Percentiles rank a stretch among this genome's conserved stretches.
Evolutionary conservation across 1,140 invertebrate genomes (phyloP).

Genomic region (Neodiprion virginianus): DNA sequence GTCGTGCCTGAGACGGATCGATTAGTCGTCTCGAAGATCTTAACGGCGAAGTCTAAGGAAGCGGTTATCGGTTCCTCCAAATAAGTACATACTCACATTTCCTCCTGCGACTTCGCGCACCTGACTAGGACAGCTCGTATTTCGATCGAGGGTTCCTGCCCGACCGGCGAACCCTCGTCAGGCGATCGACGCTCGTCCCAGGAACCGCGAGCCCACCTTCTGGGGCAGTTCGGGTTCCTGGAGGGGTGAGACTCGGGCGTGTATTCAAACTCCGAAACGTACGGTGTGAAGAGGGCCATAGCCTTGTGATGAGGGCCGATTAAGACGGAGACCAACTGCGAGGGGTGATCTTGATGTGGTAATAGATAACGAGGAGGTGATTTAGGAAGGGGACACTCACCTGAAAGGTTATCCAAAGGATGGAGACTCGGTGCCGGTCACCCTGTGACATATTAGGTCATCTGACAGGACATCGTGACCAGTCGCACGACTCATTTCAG

Average conservation of each 20-base stretch:
- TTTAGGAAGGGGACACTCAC: slow-evolving; percentile 10
- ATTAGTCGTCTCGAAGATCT: no score
- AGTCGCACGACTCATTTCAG: slow-evolving; percentile 30
- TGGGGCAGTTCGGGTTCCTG: slow-evolving; percentile 35
- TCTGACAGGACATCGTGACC: slow-evolving; percentile 25
- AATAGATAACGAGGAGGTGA: no score
- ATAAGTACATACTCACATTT: slow-evolving; percentile 10
- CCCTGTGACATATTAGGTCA: slow-evolving; percentile 37
- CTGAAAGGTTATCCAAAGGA: slow-evolving; percentile 36
- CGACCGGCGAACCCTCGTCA: slow-evolving; percentile 13
- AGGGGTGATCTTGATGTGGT: no score
- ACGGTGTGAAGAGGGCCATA: slow-evolving; percentile 24
- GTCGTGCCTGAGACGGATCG: not conserved
- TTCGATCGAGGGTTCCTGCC: slow-evolving; percentile 34
- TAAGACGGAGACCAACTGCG: no score
- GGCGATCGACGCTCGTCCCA: slow-evolving; percentile 11
- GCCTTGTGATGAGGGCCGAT: slow-evolving; percentile 24
- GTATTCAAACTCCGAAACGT: slow-evolving; percentile 38
- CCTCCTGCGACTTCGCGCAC: slow-evolving; percentile 20
- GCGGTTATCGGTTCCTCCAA: not conserved
- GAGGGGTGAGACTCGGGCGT: slow-evolving; percentile 37
- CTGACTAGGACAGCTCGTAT: slow-evolving; percentile 32
- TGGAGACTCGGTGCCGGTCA: slow-evolving; percentile 17
- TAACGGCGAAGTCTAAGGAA: no score
- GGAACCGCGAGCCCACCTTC: slow-evolving; percentile 12